Conservation (phyloP, 2,888 invertebrate species). For the Balanococcus diminutus region DNA sequence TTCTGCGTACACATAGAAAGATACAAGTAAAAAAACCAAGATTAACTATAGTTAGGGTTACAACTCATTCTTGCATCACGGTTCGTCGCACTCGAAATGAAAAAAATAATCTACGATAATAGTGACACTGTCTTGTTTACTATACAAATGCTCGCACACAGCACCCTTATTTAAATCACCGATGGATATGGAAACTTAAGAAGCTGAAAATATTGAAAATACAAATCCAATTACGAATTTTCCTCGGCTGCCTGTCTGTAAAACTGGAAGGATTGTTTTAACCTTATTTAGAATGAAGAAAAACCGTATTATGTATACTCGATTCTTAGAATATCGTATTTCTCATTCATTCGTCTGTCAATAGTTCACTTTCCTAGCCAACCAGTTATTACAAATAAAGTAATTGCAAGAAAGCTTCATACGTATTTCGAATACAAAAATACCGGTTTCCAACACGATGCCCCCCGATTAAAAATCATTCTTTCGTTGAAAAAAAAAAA, state of each 20-base stretch:
- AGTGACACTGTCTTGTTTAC: background rate
- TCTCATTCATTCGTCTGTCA: slow-evolving; percentile 48
- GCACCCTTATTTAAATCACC: background rate
- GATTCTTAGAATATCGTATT: slow-evolving; percentile 48
- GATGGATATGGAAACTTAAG: too few species aligned
- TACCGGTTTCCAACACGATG: slow-evolving; percentile 35
- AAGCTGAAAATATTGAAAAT: background rate
- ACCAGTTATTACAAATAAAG: slow-evolving; percentile 53
- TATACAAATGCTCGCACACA: background rate
- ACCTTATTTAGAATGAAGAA: slow-evolving; percentile 26
- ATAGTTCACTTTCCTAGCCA: slow-evolving; percentile 43
- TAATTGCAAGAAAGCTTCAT: slow-evolving; percentile 45
- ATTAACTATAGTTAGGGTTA: background rate
- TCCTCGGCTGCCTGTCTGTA: background rate
- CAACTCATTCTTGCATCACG: background rate
- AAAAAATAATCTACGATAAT: background rate
- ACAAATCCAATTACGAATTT: background rate
- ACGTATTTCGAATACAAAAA: slow-evolving; percentile 51
- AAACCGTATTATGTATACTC: slow-evolving; percentile 27
- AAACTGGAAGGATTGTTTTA: slow-evolving; percentile 26
- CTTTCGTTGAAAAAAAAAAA: background rate
- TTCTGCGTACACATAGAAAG: background rate
- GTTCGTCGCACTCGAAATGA: slow-evolving; percentile 11
- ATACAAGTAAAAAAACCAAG: background rate
- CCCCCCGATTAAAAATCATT: background rate